A percentile compares a stretch with the other conserved stretches of the same genome.
phyloP scores from a whole-genome alignment of 2,113 vertebrate genomes.

The Puma concolor region DNA sequence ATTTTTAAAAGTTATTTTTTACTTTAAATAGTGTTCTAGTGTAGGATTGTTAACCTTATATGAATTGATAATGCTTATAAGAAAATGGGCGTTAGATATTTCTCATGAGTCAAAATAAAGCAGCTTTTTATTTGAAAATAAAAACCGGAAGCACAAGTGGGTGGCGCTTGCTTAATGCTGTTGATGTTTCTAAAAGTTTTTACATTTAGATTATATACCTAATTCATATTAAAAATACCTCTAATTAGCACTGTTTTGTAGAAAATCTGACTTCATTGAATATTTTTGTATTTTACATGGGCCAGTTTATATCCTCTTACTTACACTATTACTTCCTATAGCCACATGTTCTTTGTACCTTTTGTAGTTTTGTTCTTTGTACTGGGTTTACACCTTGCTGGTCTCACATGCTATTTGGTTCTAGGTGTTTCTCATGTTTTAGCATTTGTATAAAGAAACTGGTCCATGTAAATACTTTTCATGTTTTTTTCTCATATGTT shows the following conservation, averaged over 20 bases:
- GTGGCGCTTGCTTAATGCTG: constrained; percentile 47
- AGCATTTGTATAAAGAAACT: constrained; percentile 77
- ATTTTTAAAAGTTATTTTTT: constrained; percentile 58
- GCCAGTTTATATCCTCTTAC: constrained; percentile 75
- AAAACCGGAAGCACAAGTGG: constrained; percentile 60
- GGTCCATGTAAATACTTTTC: constrained; percentile 79
- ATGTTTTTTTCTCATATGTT: constrained; percentile 80
- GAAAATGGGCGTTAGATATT: constrained; percentile 70
- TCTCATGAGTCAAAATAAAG: constrained; percentile 76
- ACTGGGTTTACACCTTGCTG: constrained; percentile 29
- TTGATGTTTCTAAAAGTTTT: constrained; percentile 71
- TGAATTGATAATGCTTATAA: constrained; percentile 68
- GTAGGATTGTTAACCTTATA: constrained; percentile 69
- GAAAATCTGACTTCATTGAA: constrained; percentile 69
- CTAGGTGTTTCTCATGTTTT: constrained; percentile 55
- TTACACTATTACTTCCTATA: constrained; percentile 63
- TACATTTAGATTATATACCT: constrained; percentile 67
- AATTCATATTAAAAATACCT: constrained; percentile 77
- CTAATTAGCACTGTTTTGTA: constrained; percentile 77
- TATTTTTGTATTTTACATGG: constrained; percentile 76
- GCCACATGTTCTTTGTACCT: constrained; percentile 31
- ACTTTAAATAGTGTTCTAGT: constrained; percentile 55
- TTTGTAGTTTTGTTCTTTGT: constrained; percentile 55
- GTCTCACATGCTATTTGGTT: constrained; percentile 54
- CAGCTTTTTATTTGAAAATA: constrained; percentile 37